A percentile compares a stretch with the other conserved stretches of the same genome.
phyloP scores from a whole-genome alignment of 2,888 invertebrate genomes.

The Venustoraphidia nigricollis region DNA sequence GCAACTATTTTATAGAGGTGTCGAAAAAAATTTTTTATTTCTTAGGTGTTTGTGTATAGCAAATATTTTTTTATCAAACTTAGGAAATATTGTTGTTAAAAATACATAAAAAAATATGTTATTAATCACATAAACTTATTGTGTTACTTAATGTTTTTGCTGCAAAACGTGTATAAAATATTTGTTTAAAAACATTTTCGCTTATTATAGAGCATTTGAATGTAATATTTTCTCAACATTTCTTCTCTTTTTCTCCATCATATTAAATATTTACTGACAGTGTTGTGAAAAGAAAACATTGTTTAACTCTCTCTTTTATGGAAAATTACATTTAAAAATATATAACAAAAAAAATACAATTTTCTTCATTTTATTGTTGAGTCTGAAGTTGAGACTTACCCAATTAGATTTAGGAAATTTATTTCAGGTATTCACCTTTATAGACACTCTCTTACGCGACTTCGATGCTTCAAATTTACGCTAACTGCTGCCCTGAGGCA shows the following conservation, averaged over 20 bases:
- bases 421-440: too few relatives aligned
- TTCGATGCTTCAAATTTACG: too few relatives aligned
- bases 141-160: not conserved
- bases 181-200: conserved; percentile 1
- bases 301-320: conserved; percentile 2
- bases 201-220: not conserved
- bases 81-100: not conserved
- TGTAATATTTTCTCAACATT: not conserved
- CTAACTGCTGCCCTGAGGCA: too few relatives aligned
- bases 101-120: not conserved
- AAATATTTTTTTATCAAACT: not conserved
- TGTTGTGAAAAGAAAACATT: not conserved
- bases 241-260: not conserved
- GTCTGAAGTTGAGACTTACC: not conserved
- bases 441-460: too few relatives aligned
- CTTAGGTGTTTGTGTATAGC: not conserved
- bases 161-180: not conserved
- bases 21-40: not conserved
- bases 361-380: not conserved
- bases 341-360: not conserved
- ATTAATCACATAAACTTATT: not conserved
- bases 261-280: not conserved
- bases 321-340: conserved; percentile 2
- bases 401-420: too few relatives aligned
- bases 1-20: too few relatives aligned